Percentiles rank a stretch among this genome's conserved stretches.
Evolutionary conservation across 2,797 vertebrate genomes (phyloP).

Genomic region (Prunella strophiata): DNA sequence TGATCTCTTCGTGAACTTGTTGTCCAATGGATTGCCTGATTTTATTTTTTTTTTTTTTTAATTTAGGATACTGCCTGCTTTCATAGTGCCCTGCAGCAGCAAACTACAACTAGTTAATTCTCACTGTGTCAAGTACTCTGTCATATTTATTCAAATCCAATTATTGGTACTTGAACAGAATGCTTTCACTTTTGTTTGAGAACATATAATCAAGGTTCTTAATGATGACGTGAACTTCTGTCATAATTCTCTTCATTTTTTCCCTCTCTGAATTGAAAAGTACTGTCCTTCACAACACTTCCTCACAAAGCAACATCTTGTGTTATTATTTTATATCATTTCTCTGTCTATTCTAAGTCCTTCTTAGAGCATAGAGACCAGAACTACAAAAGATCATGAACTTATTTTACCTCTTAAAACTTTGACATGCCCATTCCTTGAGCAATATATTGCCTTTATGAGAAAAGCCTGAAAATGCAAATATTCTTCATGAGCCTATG

Average conservation of each 20-base stretch:
- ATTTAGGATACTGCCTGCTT: not conserved
- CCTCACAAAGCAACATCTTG: not conserved
- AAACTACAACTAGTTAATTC: not conserved
- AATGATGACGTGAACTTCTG: not conserved
- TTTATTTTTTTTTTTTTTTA: not conserved
- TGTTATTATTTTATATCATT: not conserved
- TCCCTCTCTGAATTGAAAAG: not conserved
- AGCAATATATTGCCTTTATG: not conserved
- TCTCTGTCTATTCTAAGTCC: not conserved
- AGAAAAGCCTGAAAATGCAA: not conserved
- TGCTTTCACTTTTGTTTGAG: not conserved
- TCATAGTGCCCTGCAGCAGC: not conserved
- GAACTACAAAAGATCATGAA: not conserved
- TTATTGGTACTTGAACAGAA: not conserved
- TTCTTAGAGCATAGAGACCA: not conserved
- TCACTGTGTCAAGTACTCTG: not conserved
- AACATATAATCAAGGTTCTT: not conserved
- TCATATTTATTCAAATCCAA: not conserved
- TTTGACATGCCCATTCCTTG: not conserved
- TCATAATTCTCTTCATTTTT: not conserved
- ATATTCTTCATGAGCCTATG: not conserved
- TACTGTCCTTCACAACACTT: accelerated
- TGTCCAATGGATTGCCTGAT: not conserved
- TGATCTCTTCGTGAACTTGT: not conserved
- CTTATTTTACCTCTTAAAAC: not conserved